A percentile compares a stretch with the other conserved stretches of the same genome.
Evolutionary conservation across 2,113 vertebrate genomes (phyloP).

Genomic region (Esox niger): DNA sequence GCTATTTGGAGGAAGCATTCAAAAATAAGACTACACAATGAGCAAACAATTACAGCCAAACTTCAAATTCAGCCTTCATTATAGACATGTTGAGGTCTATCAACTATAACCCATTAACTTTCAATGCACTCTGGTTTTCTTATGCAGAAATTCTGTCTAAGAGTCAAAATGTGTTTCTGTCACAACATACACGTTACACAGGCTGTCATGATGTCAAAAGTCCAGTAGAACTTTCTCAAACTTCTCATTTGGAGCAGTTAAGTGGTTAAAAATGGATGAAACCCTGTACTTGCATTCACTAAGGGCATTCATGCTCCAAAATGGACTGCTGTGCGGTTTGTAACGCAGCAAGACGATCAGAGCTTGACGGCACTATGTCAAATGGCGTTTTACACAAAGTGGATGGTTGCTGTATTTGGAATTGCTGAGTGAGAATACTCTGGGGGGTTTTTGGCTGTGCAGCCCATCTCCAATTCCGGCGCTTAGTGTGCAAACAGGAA

Average conservation of each 20-base stretch:
- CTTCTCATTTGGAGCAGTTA: constrained; percentile 36
- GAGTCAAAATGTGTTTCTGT: constrained; percentile 18
- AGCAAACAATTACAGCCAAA: background rate
- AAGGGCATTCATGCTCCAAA: constrained; percentile 41
- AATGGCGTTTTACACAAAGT: constrained; percentile 35
- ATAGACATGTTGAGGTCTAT: background rate
- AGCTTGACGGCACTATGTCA: constrained; percentile 40
- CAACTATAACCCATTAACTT: constrained; percentile 4
- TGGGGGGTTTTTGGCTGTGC: background rate
- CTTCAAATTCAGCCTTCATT: background rate
- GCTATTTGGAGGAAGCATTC: background rate
- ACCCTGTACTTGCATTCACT: constrained; percentile 26
- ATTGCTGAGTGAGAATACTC: background rate
- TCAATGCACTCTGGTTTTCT: background rate
- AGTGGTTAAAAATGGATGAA: constrained; percentile 58
- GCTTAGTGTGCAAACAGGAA: background rate
- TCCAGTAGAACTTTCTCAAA: constrained; percentile 12
- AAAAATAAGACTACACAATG: background rate
- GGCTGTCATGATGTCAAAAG: background rate
- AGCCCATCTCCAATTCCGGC: background rate
- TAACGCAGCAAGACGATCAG: constrained; percentile 45
- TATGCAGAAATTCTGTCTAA: constrained; percentile 11
- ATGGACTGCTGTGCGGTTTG: constrained; percentile 25
- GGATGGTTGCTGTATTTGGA: constrained; percentile 27
- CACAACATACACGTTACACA: background rate